A percentile compares a stretch with the other conserved stretches of the same genome.
These are phyloP conservation scores for Chelon labrosus DNA, from an alignment of 2,797 vertebrate genomes.

Conservation along the genomic window DNA sequence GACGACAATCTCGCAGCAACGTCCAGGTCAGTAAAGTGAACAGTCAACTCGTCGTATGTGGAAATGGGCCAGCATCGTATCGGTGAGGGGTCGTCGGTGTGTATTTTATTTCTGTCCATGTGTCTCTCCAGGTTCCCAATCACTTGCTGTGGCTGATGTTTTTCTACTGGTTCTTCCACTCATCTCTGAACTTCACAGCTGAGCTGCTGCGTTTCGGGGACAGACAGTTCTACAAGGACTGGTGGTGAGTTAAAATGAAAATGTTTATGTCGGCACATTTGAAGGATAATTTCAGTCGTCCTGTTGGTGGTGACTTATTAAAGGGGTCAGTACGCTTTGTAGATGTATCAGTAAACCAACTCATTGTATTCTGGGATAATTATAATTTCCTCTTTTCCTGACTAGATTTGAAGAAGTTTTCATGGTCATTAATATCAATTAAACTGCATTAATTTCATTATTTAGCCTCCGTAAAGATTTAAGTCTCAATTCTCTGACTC, in stretches of 20 bases:
- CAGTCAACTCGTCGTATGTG: too few relatives aligned
- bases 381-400: neutral
- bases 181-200: constrained; percentile 90
- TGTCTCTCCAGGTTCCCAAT: constrained; percentile 89
- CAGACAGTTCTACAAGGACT: constrained; percentile 93
- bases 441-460: constrained; percentile 26
- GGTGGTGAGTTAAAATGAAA: constrained; percentile 86
- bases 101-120: neutral
- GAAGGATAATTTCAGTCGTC: neutral
- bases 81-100: neutral
- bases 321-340: too few relatives aligned
- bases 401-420: constrained; percentile 3
- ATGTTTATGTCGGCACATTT: neutral
- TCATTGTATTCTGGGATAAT: neutral
- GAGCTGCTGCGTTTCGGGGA: constrained; percentile 93
- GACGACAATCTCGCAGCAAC: too few relatives aligned
- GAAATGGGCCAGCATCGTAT: too few relatives aligned
- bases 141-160: constrained; percentile 95
- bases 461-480: constrained; percentile 32
- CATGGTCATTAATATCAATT: constrained; percentile 37
- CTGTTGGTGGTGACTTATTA: too few relatives aligned
- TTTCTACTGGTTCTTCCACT: constrained; percentile 96
- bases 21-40: too few relatives aligned
- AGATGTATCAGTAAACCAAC: neutral
- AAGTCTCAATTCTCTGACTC: constrained; percentile 36